Conservation (phyloP, 2,888 invertebrate genomes). For the Pherbina coryleti region DNA sequence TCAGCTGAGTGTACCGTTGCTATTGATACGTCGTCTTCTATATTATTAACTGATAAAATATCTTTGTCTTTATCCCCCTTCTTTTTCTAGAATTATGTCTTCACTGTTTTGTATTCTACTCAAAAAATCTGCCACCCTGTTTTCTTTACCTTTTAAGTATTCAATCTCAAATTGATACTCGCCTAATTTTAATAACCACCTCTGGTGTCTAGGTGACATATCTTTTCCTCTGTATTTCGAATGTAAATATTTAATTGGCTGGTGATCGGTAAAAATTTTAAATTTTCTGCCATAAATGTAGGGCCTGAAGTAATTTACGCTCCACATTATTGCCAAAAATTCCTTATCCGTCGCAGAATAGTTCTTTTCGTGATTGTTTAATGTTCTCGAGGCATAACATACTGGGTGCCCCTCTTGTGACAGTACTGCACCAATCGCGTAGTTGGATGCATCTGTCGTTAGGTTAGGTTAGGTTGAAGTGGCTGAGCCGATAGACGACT, state of each 20-base stretch:
- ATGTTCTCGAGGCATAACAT: background rate
- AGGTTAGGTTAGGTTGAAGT: no score
- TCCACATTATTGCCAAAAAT: background rate
- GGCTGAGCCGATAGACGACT: no score
- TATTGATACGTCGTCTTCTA: no score
- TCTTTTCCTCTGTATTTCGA: no score
- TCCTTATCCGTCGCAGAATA: background rate
- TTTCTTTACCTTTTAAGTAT: background rate
- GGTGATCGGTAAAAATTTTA: background rate
- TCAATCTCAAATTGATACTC: background rate
- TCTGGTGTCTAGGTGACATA: no score
- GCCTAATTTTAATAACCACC: background rate
- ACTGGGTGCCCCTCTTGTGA: background rate
- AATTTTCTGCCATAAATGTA: background rate
- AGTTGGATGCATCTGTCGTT: no score
- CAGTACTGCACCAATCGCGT: background rate
- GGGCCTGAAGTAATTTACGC: background rate
- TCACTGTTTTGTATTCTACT: no score
- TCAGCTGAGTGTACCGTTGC: no score
- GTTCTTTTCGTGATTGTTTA: background rate
- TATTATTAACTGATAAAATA: no score
- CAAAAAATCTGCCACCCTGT: no score
- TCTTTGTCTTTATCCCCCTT: no score
- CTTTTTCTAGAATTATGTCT: no score
- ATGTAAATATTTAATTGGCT: background rate